Conservation (phyloP, 2,113 vertebrate species). For the Leucopternis melanops region DNA sequence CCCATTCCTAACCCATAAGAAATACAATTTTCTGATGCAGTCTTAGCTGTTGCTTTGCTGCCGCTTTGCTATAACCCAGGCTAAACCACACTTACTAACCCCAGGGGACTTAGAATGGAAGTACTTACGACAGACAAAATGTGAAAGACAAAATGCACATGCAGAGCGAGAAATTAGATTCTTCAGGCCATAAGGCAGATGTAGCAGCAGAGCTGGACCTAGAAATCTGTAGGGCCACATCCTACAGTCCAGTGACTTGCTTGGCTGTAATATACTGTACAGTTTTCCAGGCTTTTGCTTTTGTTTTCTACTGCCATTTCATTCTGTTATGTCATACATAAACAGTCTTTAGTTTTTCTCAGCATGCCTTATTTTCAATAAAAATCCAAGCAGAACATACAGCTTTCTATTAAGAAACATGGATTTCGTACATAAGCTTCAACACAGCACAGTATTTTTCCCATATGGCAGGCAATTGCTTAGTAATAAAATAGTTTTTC, state of each 20-base stretch:
- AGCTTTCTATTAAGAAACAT: not conserved
- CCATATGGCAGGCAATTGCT: not conserved
- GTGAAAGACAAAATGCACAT: not conserved
- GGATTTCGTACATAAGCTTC: not conserved
- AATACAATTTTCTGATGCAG: not conserved
- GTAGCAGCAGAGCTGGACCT: not conserved
- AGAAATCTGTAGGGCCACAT: not conserved
- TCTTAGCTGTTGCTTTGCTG: not conserved
- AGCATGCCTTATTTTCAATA: not conserved
- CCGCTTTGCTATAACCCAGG: not conserved
- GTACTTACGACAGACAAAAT: not conserved
- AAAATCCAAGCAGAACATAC: not conserved
- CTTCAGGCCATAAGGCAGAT: not conserved
- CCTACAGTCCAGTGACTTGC: not conserved
- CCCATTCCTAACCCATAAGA: not conserved
- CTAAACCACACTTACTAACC: not conserved
- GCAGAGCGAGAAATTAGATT: not conserved
- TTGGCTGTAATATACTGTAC: not conserved
- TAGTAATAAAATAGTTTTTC: not conserved
- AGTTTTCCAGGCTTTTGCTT: not conserved
- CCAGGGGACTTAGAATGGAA: not conserved
- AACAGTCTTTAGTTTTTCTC: not conserved
- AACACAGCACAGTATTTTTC: not conserved
- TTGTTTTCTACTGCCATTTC: not conserved
- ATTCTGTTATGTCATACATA: not conserved